Evolutionary conservation across 2,113 vertebrate genomes (phyloP).

Genomic region (Tamias sibiricus): DNA sequence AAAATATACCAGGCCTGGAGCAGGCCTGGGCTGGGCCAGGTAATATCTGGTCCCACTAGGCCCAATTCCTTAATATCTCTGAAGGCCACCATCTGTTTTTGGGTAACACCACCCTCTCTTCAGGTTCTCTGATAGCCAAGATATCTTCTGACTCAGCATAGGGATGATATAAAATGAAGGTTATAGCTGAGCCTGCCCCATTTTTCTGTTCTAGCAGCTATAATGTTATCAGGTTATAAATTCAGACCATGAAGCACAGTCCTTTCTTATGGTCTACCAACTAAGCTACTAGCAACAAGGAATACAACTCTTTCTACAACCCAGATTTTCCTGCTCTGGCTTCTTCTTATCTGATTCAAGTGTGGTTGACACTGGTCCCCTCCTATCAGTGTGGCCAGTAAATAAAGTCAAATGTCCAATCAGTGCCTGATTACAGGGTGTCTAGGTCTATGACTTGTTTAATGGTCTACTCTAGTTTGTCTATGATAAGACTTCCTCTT

Average conservation of each 20-base stretch:
- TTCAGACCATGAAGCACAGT: not conserved
- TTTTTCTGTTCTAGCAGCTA: slow-evolving; percentile 23
- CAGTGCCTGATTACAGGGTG: not conserved
- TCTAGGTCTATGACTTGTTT: slow-evolving; percentile 9
- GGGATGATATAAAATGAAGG: slow-evolving; percentile 4
- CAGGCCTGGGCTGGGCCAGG: not conserved
- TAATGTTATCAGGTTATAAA: not conserved
- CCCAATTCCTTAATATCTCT: not conserved
- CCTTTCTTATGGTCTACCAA: not conserved
- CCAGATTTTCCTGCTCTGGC: not conserved
- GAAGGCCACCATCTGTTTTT: not conserved
- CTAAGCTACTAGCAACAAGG: not conserved
- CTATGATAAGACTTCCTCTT: slow-evolving; percentile 9
- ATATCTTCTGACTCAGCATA: not conserved
- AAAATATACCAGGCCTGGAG: slow-evolving; percentile 5
- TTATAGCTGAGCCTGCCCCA: not conserved
- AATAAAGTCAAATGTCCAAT: not conserved
- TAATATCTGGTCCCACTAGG: not conserved
- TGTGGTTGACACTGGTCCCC: not conserved
- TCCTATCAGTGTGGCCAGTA: not conserved
- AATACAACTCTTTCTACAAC: not conserved
- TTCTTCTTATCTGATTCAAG: not conserved
- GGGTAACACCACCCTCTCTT: not conserved
- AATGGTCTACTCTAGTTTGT: not conserved
- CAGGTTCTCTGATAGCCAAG: not conserved